Conservation (phyloP, 2,113 vertebrate genomes). For the Arvicanthis niloticus region DNA sequence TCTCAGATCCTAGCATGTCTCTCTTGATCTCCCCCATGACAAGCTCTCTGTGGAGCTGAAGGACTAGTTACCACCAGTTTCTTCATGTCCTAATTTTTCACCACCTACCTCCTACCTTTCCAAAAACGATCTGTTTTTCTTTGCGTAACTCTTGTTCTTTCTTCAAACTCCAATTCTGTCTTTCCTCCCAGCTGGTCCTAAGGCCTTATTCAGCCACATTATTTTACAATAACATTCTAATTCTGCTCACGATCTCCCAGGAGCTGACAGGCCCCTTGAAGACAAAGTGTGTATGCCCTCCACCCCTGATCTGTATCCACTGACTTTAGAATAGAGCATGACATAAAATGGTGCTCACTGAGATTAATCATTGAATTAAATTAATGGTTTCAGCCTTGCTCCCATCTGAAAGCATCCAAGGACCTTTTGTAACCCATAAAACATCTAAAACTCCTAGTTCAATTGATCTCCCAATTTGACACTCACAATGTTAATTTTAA, state of each 20-base stretch:
- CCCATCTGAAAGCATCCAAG: not conserved
- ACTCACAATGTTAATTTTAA: slow-evolving; percentile 3
- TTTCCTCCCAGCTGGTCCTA: not conserved
- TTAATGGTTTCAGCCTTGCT: not conserved
- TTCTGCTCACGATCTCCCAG: not conserved
- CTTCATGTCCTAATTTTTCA: not conserved
- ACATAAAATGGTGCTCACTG: not conserved
- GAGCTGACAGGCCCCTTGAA: not conserved
- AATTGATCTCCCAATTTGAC: not conserved
- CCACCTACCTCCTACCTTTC: not conserved
- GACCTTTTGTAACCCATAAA: not conserved
- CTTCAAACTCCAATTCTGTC: not conserved
- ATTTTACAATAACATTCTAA: not conserved
- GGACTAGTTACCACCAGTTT: not conserved
- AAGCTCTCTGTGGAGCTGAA: not conserved
- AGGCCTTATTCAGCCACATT: not conserved
- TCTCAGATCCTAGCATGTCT: not conserved
- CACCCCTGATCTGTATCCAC: not conserved
- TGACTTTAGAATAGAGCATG: not conserved
- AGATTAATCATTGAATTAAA: not conserved
- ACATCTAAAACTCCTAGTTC: not conserved
- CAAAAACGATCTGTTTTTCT: not conserved
- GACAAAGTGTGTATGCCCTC: not conserved
- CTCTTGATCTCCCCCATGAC: not conserved
- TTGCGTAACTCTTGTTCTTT: not conserved